Base-by-base conservation (phyloP, 2,797 vertebrate genomes). In the Xenopus petersii region DNA sequence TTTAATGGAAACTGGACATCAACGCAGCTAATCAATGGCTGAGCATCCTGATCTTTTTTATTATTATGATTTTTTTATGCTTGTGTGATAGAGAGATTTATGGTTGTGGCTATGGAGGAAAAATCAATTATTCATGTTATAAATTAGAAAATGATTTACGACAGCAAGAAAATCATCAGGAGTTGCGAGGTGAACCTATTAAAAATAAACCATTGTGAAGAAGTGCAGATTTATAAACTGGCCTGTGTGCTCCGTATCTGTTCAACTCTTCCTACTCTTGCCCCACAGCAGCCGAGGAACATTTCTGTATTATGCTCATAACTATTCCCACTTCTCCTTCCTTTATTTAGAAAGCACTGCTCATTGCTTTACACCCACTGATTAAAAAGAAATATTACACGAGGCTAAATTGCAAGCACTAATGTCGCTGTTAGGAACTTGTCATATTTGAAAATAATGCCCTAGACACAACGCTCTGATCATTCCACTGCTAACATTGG, bases 121-220 rank as follows among this genome's bases (percentile, higher is more conserved):
- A 89, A 89, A 91, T 93, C 91, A 92, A 93, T 93, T 93, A 93
- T 93, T 93, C 90, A 93, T 93, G 90, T 91, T 91, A 90, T 90
- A 93, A 93, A 93, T 93, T 92, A 92, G 89, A 92, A 91, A 90
- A 91, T 92, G 89, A 92, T 93, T 93, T 92, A 93, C 89, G 87
- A 87, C 88, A 88, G 87, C 84, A 85, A 87, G 85, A 90, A 84
- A 84, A 79, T 70, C 61, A 79, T 74, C 71, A 70, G 67, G 61
- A 54, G 30, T 55, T 61, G 76, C 42, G 62, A 66, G 75, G 62
- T 71, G 68, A 66, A 71, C 30, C 21, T 67, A 76, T 76, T 76
- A 71, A 76, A 64, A 71, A 65, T 51, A 67, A 17, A 69, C 64
- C 49, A 49, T 42, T 67, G 48, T 11, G 33, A 69, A 78, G 66